These are phyloP conservation scores for Aurelia coerulea DNA, from an alignment of 30 jellyfish, hydroid and myxozoan species.

Conservation along the genomic window DNA sequence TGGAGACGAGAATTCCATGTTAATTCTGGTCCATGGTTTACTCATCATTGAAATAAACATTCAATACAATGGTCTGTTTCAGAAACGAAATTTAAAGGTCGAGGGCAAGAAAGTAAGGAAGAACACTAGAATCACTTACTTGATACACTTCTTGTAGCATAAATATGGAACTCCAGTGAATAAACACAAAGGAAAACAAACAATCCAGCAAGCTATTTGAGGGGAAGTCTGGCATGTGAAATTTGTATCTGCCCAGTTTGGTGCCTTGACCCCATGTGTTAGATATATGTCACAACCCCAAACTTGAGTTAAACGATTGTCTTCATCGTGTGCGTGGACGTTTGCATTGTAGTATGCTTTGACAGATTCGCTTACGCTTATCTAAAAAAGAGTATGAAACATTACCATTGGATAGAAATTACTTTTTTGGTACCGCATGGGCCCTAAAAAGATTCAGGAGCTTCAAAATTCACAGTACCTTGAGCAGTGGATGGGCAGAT, in stretches of 20 bases:
- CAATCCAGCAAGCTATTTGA: conserved; percentile 69
- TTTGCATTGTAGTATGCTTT: conserved; percentile 63
- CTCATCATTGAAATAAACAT: no score
- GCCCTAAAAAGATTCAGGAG: no score
- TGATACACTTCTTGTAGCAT: conserved; percentile 74
- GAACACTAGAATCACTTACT: conserved; percentile 19
- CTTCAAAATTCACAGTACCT: no score
- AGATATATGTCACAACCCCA: conserved; percentile 76
- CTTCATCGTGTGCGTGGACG: conserved; percentile 65
- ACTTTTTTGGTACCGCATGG: no score
- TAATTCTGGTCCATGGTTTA: no score
- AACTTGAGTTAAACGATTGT: conserved; percentile 60
- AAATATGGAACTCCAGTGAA: conserved; percentile 73
- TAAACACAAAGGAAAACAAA: conserved; percentile 81
- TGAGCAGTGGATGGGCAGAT: no score
- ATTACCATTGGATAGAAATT: no score
- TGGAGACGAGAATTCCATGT: no score
- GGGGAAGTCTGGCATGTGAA: conserved; percentile 70
- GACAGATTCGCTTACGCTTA: conserved; percentile 72
- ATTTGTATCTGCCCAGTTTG: conserved; percentile 78
- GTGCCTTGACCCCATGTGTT: conserved; percentile 89
- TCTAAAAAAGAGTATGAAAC: conserved; percentile 12
- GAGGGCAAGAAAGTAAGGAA: no score
- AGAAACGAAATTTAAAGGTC: no score
- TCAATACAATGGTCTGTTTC: no score